phyloP scores from a whole-genome alignment of 2,888 invertebrate species.

The Melinopterus prodromus region DNA sequence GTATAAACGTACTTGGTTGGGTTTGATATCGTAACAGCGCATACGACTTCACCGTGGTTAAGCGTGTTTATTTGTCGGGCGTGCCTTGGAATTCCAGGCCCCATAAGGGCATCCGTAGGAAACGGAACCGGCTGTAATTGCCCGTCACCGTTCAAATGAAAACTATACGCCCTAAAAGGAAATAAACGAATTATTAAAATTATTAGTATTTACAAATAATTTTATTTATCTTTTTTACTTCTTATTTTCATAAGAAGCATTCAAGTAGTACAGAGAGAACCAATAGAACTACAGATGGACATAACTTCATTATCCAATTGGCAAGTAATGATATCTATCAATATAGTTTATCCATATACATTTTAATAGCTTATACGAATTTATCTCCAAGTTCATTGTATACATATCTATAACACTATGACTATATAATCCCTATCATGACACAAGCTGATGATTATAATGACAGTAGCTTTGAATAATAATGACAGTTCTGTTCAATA shows the following conservation, averaged over 20 bases:
- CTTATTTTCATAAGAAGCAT: no score
- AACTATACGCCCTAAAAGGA: constrained; percentile 86
- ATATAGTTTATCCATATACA: no score
- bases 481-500: no score
- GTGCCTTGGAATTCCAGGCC: constrained; percentile 92
- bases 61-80: constrained; percentile 92
- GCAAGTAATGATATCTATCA: no score
- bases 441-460: no score
- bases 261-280: no score
- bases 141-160: constrained; percentile 90
- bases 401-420: no score
- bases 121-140: constrained; percentile 94
- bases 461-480: no score
- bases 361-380: no score
- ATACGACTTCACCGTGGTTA: constrained; percentile 95
- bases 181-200: constrained; percentile 5
- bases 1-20: constrained; percentile 94
- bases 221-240: constrained; percentile 21
- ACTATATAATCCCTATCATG: no score
- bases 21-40: constrained; percentile 95
- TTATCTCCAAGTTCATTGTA: no score
- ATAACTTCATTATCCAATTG: no score
- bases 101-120: constrained; percentile 92
- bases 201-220: neutral
- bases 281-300: neutral